Conservation (phyloP, 2,888 invertebrate genomes). For the Thera obeliscata region DNA sequence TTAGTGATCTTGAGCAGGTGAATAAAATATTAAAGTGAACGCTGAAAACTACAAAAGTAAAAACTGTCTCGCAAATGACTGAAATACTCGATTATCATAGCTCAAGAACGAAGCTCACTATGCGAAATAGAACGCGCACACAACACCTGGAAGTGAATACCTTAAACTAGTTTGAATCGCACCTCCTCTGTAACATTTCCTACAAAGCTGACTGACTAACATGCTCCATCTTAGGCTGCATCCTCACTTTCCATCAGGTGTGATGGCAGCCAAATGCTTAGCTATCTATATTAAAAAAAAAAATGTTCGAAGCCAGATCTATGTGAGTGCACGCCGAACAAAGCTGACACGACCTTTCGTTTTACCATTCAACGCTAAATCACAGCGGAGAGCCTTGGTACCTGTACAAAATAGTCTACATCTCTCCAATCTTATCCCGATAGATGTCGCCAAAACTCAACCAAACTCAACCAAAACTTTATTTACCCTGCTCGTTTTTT, state of each 20-base stretch:
- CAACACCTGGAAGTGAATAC: neutral
- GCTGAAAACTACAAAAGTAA: no score
- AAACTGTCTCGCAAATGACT: no score
- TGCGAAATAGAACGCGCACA: neutral
- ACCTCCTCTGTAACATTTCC: constrained; percentile 3
- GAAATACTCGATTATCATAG: neutral
- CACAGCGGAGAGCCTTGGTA: neutral
- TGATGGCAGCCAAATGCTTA: no score
- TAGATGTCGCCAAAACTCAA: no score
- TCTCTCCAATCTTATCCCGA: neutral
- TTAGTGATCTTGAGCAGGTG: no score
- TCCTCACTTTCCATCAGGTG: no score
- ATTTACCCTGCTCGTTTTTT: no score
- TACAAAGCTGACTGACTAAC: constrained; percentile 2
- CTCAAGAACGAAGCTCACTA: neutral
- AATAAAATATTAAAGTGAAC: no score
- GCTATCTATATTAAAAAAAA: no score
- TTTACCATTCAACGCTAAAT: constrained; percentile 8
- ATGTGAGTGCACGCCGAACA: constrained; percentile 13
- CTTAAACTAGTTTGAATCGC: neutral
- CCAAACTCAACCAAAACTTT: no score
- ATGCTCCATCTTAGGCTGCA: no score
- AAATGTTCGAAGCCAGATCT: constrained; percentile 15
- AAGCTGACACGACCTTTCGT: constrained; percentile 12
- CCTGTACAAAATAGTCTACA: neutral